Conservation (phyloP, 2,113 vertebrate genomes). For the Microcebus griseorufus region DNA sequence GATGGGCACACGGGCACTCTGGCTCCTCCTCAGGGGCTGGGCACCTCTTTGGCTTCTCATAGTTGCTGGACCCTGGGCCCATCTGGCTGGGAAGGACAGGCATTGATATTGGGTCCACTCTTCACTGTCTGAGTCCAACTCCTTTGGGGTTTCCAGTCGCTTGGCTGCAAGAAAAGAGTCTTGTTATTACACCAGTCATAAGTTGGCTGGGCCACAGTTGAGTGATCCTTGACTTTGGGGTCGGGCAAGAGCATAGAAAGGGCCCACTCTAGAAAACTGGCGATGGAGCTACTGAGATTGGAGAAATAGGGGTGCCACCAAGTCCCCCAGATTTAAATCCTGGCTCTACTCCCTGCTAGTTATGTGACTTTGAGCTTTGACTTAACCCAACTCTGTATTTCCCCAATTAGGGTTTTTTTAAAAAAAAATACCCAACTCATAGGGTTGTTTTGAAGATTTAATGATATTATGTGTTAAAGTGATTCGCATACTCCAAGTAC, state of each 20-base stretch:
- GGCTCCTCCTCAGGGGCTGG: slow-evolving; percentile 78
- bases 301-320: not conserved
- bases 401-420: not conserved
- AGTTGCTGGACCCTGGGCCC: not conserved
- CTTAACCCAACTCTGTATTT: not conserved
- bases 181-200: not conserved
- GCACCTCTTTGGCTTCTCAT: not conserved
- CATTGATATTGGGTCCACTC: slow-evolving; percentile 76
- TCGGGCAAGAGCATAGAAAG: not conserved
- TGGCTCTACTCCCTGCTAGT: not conserved
- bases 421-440: not conserved
- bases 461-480: no score
- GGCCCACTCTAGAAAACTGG: not conserved
- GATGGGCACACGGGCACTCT: slow-evolving; percentile 81
- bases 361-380: not conserved
- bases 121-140: slow-evolving; percentile 81
- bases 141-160: slow-evolving; percentile 83
- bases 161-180: slow-evolving; percentile 81
- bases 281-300: not conserved
- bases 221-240: not conserved
- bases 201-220: not conserved
- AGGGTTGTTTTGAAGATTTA: slow-evolving; percentile 22
- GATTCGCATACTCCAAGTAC: no score
- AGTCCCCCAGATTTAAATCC: not conserved
- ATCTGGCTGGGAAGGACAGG: slow-evolving; percentile 72